These are phyloP conservation scores for Ammodytes marinus DNA, from an alignment of 2,113 vertebrate species.

Conservation along the genomic window DNA sequence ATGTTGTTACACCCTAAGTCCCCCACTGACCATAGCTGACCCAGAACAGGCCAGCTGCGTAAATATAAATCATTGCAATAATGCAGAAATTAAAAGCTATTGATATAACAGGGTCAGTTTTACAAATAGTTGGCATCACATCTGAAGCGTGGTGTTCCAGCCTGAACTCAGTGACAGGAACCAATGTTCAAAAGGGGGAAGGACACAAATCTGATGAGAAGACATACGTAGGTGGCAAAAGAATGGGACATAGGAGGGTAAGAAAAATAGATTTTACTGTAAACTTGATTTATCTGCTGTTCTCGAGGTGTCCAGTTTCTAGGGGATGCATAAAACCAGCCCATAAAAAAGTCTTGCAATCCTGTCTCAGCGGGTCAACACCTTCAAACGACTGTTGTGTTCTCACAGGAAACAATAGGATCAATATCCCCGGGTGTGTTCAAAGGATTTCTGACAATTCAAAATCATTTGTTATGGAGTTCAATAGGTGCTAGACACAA, in stretches of 20 bases:
- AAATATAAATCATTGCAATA: constrained; percentile 55
- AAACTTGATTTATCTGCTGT: constrained; percentile 69
- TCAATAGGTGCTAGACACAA: constrained; percentile 37
- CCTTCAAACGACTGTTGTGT: constrained; percentile 50
- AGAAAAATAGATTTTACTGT: constrained; percentile 74
- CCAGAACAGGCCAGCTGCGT: constrained; percentile 58
- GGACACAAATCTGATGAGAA: neutral
- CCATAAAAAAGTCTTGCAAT: constrained; percentile 65
- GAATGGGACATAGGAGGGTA: constrained; percentile 35
- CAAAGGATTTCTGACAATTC: constrained; percentile 62
- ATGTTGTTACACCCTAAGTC: constrained; percentile 68
- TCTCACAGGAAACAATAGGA: constrained; percentile 61
- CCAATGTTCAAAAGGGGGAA: constrained; percentile 3
- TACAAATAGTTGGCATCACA: constrained; percentile 17
- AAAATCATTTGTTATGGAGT: constrained; percentile 37
- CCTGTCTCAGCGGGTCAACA: constrained; percentile 52
- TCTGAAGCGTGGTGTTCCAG: neutral
- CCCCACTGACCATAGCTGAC: constrained; percentile 55
- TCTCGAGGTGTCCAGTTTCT: constrained; percentile 68
- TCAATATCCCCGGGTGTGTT: constrained; percentile 69
- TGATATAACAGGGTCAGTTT: constrained; percentile 30
- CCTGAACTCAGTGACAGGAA: constrained; percentile 18
- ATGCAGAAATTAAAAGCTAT: constrained; percentile 49
- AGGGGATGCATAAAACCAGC: constrained; percentile 61
- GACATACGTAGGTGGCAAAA: constrained; percentile 26